A percentile compares a stretch with the other conserved stretches of the same genome.
Conservation (phyloP, 2,888 invertebrate species). For the Muschampia plurimacula region DNA sequence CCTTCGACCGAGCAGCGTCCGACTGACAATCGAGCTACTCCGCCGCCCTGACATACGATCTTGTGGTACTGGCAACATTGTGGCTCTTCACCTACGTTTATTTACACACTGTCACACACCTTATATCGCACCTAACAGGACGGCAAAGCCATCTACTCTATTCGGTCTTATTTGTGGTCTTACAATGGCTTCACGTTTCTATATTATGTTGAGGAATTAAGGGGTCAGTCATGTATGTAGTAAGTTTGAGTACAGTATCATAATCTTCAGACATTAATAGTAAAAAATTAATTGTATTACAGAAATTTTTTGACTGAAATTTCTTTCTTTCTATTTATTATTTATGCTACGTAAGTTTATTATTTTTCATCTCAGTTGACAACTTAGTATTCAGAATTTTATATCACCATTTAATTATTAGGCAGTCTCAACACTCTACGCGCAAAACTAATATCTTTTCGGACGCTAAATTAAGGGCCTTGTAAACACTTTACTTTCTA, state of each 20-base stretch:
- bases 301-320: neutral
- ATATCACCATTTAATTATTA: neutral
- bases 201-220: neutral
- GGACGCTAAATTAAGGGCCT: constrained; percentile 22
- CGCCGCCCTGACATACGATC: constrained; percentile 87
- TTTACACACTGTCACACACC: neutral
- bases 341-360: neutral
- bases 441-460: neutral
- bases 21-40: constrained; percentile 88
- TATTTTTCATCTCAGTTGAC: neutral
- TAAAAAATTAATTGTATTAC: no score
- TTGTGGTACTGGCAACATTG: constrained; percentile 83
- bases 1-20: constrained; percentile 87
- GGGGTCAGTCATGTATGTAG: neutral
- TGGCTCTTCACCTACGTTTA: constrained; percentile 40
- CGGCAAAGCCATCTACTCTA: neutral
- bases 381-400: neutral
- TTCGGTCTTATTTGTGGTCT: neutral
- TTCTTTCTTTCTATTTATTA: neutral
- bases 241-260: neutral
- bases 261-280: neutral
- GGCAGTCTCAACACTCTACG: neutral
- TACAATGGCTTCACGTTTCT: neutral
- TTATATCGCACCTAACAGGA: neutral
- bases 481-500: constrained; percentile 10